Conservation (phyloP, 2,888 invertebrate species). For the Heterodera filipjevi region DNA sequence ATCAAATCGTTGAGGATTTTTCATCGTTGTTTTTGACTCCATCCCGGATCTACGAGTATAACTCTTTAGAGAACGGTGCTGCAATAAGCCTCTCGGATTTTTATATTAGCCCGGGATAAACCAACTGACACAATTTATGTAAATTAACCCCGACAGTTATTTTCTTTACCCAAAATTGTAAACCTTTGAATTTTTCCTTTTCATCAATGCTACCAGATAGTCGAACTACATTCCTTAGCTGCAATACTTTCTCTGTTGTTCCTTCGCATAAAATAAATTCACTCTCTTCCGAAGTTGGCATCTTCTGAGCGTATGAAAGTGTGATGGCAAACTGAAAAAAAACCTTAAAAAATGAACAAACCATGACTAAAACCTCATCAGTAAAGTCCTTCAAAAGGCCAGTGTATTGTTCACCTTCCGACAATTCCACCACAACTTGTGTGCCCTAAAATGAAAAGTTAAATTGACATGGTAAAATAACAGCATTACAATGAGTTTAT, state of each 20-base stretch:
- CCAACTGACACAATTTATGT: too few relatives aligned
- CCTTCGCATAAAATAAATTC: slow-evolving; percentile 7
- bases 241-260: not conserved
- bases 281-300: not conserved
- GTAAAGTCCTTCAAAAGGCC: not conserved
- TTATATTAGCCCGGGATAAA: too few relatives aligned
- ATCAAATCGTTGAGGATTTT: too few relatives aligned
- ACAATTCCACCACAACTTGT: not conserved
- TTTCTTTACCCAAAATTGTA: too few relatives aligned
- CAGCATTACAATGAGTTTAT: not conserved
- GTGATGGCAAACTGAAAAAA: slow-evolving; percentile 1
- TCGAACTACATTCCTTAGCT: not conserved
- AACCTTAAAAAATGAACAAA: not conserved
- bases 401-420: not conserved
- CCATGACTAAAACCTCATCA: not conserved
- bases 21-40: too few relatives aligned
- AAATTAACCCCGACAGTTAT: too few relatives aligned
- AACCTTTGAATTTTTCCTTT: not conserved
- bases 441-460: not conserved
- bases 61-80: too few relatives aligned
- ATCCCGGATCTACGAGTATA: too few relatives aligned
- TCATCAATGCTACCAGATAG: not conserved
- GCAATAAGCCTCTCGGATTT: too few relatives aligned
- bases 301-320: slow-evolving; percentile 11
- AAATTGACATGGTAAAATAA: not conserved